A percentile compares a stretch with the other conserved stretches of the same genome.
These are phyloP conservation scores for Sceliomorpha sp. DNA, from an alignment of 2,888 invertebrate species.

Conservation along the genomic window DNA sequence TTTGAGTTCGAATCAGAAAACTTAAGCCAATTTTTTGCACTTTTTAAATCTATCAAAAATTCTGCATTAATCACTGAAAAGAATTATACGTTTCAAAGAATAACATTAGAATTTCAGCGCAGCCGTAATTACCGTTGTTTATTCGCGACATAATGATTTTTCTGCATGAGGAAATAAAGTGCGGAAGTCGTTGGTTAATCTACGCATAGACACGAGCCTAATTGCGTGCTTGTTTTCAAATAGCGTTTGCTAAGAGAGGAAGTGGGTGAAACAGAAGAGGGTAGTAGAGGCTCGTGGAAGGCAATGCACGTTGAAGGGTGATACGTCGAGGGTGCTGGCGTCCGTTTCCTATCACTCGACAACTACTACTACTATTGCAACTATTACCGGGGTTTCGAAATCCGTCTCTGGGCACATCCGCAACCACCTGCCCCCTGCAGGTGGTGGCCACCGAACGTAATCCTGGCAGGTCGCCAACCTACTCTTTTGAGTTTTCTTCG, in stretches of 20 bases:
- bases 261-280: conserved; percentile 37
- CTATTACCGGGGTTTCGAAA: conserved; percentile 48
- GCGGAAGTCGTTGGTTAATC: conserved; percentile 55
- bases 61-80: neutral
- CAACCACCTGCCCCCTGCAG: conserved; percentile 71
- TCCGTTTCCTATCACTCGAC: conserved; percentile 38
- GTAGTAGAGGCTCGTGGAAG: conserved; percentile 1
- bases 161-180: conserved; percentile 34
- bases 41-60: too few species aligned
- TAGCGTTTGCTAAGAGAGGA: conserved; percentile 49
- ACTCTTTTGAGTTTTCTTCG: conserved; percentile 23
- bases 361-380: too few species aligned
- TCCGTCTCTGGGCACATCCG: conserved; percentile 57
- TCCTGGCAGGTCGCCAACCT: conserved; percentile 67
- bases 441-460: conserved; percentile 64
- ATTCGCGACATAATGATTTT: conserved; percentile 35
- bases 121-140: too few species aligned
- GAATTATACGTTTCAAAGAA: conserved; percentile 18
- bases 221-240: conserved; percentile 43
- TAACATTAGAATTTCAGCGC: too few species aligned
- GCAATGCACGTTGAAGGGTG: conserved; percentile 18
- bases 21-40: too few species aligned
- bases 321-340: conserved; percentile 42
- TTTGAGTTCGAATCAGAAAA: too few species aligned
- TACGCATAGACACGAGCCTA: conserved; percentile 50